phyloP scores from a whole-genome alignment of 2,888 invertebrate genomes.

The Augochlorella aurata region DNA sequence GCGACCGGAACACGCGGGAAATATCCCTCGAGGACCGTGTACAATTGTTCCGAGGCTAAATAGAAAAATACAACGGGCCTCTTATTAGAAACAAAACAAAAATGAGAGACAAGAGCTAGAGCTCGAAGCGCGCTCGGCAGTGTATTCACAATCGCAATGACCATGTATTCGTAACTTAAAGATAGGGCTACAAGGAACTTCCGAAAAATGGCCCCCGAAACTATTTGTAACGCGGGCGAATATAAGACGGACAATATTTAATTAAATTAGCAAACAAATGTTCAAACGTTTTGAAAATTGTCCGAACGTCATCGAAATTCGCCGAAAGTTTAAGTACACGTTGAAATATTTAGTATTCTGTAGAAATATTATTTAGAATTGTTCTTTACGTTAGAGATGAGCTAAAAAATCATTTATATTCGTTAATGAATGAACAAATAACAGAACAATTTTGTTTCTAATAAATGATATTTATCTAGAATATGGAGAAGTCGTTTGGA shows the following conservation, averaged over 20 bases:
- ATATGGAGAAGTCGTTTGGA: not conserved
- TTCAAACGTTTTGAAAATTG: not conserved
- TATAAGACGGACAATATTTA: too few species aligned
- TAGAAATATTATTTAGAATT: not conserved
- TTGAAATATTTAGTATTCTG: too few species aligned
- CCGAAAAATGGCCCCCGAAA: constrained; percentile 63
- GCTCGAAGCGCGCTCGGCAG: constrained; percentile 81
- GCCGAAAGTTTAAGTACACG: too few species aligned
- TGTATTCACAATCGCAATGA: constrained; percentile 81
- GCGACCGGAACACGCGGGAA: not conserved
- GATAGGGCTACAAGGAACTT: constrained; percentile 70
- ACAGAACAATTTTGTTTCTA: not conserved
- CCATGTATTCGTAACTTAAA: constrained; percentile 76
- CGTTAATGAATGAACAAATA: not conserved
- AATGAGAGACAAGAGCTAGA: constrained; percentile 74
- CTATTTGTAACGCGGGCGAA: constrained; percentile 22
- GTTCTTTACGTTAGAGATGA: not conserved
- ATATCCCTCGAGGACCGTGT: constrained; percentile 20
- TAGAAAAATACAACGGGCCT: constrained; percentile 50
- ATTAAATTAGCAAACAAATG: not conserved
- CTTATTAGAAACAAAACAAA: constrained; percentile 57
- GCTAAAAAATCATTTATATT: not conserved
- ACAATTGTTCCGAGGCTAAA: constrained; percentile 18
- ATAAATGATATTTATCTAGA: too few species aligned
- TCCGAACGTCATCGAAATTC: too few species aligned